Base-by-base conservation (phyloP, 2,797 vertebrate genomes). In the Sitta carolinensis region DNA sequence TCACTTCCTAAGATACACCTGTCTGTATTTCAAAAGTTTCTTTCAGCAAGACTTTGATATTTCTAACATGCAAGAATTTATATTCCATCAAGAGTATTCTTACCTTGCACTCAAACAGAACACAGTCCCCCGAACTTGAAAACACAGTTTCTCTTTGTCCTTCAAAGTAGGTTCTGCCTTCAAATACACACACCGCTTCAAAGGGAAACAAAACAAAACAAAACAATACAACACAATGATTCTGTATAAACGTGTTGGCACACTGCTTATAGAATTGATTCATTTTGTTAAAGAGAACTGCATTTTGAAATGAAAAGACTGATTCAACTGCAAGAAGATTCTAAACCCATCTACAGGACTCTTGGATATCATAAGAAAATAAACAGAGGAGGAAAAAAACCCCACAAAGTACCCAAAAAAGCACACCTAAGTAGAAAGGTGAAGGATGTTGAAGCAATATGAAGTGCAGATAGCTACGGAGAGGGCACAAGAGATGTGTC, bases 71-170 rank as follows among this genome's bases (percentile, higher is more conserved):
- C 73, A 86, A 85, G 40, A 87, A 17, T 12, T 66, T 69, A 67
- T 78, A 84, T 75, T 27, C 47, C 54, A 69, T 52, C 48, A 76
- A 59, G 14, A 79, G 64, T 83, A 51, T 74, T 96, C 98, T 98
- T 98, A 99, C 99, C 98, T 98, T 98, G 97, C 99, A 99, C 95
- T 99, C 98, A 97, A 98, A 99, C 43, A 99, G 98, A 97, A 98
- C 97, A 92, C 99, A 99, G 66, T 98, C 98, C 94, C 98, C 98
- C 95, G 98, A 98, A 72, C 98, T 98, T 88, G 98, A 98, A 69
- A 98, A 98, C 70, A 99, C 98, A 2, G 98, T 98, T 96, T 97
- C 98, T 97, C 98, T 98, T 96, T 99, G 98, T 89, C 98, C 98
- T 93, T 99, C 99, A 96, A 98, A 98, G 97, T 99, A 97, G 91